These are phyloP conservation scores for Patella vulgata DNA, from an alignment of 1,140 invertebrate species.

Conservation along the genomic window DNA sequence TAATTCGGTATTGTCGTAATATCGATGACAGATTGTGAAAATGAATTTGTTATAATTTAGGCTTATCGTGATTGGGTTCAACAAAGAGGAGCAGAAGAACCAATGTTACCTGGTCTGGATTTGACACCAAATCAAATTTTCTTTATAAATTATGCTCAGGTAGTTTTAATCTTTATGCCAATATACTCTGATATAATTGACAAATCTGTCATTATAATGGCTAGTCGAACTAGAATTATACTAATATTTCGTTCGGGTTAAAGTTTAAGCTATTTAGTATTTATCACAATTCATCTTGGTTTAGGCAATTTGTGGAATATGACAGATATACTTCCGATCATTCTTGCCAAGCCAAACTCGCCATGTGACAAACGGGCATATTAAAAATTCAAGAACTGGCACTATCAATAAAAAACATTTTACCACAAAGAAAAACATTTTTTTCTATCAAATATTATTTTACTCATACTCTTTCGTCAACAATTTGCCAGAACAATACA, in stretches of 20 bases:
- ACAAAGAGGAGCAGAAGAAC: conserved; percentile 52
- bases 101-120: conserved; percentile 61
- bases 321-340: too few species aligned
- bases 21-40: background rate
- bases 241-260: too few species aligned
- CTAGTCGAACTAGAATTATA: background rate
- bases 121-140: conserved; percentile 84
- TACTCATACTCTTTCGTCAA: too few species aligned
- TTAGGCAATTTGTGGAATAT: too few species aligned
- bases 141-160: conserved; percentile 69
- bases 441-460: too few species aligned
- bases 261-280: background rate
- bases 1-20: background rate
- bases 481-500: too few species aligned
- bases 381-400: too few species aligned
- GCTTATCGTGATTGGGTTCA: conserved; percentile 51
- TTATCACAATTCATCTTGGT: background rate
- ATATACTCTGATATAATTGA: background rate
- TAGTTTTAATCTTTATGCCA: conserved; percentile 25
- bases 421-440: too few species aligned
- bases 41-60: conserved; percentile 24
- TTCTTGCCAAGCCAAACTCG: too few species aligned
- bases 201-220: background rate
- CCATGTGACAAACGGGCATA: too few species aligned
- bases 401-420: too few species aligned